A percentile compares a stretch with the other conserved stretches of the same genome.
Conservation (phyloP, 2,888 invertebrate species). For the Drosophila niveifrons region DNA sequence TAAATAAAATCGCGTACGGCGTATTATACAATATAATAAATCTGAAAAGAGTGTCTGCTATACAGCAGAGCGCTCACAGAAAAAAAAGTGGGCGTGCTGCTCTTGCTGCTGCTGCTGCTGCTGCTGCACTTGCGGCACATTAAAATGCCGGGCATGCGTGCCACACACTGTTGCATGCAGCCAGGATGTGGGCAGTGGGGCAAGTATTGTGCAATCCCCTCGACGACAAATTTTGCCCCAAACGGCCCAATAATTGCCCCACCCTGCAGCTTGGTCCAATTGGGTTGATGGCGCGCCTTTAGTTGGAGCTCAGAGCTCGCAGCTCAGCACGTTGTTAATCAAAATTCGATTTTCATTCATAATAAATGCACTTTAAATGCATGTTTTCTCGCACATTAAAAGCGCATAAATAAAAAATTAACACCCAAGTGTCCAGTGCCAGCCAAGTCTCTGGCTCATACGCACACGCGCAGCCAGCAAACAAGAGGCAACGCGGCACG, state of each 20-base stretch:
- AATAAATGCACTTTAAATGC: constrained; percentile 80
- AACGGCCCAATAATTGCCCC: constrained; percentile 53
- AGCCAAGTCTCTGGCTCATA: constrained; percentile 8
- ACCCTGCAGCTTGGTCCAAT: constrained; percentile 29
- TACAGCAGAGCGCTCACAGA: neutral
- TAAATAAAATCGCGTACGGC: constrained; percentile 76
- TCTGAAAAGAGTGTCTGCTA: constrained; percentile 50
- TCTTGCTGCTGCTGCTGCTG: constrained; percentile 53
- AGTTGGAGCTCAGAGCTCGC: neutral
- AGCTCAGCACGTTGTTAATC: constrained; percentile 52
- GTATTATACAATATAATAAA: constrained; percentile 81
- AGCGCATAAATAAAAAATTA: constrained; percentile 81
- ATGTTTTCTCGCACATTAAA: constrained; percentile 81
- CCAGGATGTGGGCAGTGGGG: constrained; percentile 55
- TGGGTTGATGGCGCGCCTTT: neutral
- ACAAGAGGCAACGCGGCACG: constrained; percentile 6
- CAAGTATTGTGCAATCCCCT: constrained; percentile 70
- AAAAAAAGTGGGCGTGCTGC: constrained; percentile 81
- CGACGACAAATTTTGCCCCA: constrained; percentile 59
- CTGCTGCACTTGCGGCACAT: constrained; percentile 70
- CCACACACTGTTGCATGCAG: constrained; percentile 64
- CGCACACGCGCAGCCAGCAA: neutral
- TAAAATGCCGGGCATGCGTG: constrained; percentile 82
- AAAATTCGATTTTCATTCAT: constrained; percentile 75
- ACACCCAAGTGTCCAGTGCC: constrained; percentile 71